A percentile compares a stretch with the other conserved stretches of the same genome.
Evolutionary conservation across 2,888 invertebrate species (phyloP).

Genomic region (Drosophila rubida): DNA sequence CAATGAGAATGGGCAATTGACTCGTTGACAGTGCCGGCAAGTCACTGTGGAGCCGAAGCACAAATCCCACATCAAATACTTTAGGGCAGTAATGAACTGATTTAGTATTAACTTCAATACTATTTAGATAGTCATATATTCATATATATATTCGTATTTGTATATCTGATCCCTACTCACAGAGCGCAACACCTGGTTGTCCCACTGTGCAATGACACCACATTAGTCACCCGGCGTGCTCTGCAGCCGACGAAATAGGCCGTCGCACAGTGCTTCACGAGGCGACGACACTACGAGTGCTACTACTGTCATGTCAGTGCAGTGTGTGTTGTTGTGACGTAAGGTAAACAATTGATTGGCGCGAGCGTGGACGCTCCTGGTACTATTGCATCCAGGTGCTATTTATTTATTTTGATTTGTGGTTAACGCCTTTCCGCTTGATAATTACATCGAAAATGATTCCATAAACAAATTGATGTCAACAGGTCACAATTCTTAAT

Average conservation of each 20-base stretch:
- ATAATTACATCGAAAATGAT: conserved; percentile 11
- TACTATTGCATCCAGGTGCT: not conserved
- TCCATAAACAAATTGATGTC: conserved; percentile 11
- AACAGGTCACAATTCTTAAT: conserved; percentile 11
- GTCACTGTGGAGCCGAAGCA: conserved; percentile 5
- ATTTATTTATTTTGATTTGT: conserved; percentile 20
- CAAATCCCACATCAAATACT: not conserved
- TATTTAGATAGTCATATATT: not conserved
- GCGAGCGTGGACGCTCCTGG: conserved; percentile 17
- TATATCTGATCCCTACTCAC: not conserved
- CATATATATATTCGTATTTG: not conserved
- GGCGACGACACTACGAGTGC: conserved; percentile 3
- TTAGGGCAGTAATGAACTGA: not conserved
- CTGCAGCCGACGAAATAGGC: conserved; percentile 19
- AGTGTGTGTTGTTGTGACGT: conserved; percentile 29
- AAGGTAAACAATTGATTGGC: conserved; percentile 29
- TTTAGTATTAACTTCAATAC: conserved; percentile 1
- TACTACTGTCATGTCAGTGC: conserved; percentile 23
- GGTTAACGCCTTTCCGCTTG: conserved; percentile 7
- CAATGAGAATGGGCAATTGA: conserved; percentile 23
- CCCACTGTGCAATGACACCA: conserved; percentile 26
- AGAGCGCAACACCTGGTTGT: not conserved
- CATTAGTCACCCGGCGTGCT: conserved; percentile 23
- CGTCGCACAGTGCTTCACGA: conserved; percentile 11
- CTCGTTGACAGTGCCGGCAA: conserved; percentile 4